Evolutionary conservation across 1,140 invertebrate species (phyloP), one percentile per base, ranked within the genome.

Genomic region (Myzus persicae): DNA sequence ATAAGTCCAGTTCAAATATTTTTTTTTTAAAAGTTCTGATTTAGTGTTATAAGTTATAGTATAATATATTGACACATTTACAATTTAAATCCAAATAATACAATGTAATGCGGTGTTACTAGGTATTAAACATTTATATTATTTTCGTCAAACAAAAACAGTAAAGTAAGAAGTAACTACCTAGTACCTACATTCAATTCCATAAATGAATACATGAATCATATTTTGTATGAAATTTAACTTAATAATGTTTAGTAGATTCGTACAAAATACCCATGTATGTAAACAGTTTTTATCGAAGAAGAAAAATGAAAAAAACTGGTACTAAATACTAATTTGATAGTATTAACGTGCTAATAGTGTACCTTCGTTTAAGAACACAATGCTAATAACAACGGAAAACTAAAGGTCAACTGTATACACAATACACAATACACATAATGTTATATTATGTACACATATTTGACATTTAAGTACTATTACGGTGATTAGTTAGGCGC

Each of bases 391-490:
- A 76, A 76, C 59, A 31, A n/a, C 31, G 14, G 36, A 76, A 4
- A 76, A 76, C 31, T 76, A 76, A 76, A 76, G 59, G 59, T 76
- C 59, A 76, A 76, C 59, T n/a, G 59, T n/a, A 67, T 67, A 67
- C 59, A 67, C 59, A 48, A 18, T 48, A 51, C 14, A 76, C 59
- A n/a, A n/a, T 31, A n/a, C 11, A 31, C 8, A 67, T 67, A 1
- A 54, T 54, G 9, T 44, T 44, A 44, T 76, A 76, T 76, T 76
- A n/a, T 76, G 59, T 76, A 76, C 59, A 76, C 31, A 76, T 20
- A 14, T 76, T 76, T 76, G 59, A 76, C 59, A 76, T 76, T 76
- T 76, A 76, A 76, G 59, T 76, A 76, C 59, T 76, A 76, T 76
- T 76, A 76, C 14, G n/a, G 59, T n/a, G 59, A n/a, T n/a, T 76